Conservation (phyloP, 1,140 invertebrate genomes). For the Hetaerina americana region DNA sequence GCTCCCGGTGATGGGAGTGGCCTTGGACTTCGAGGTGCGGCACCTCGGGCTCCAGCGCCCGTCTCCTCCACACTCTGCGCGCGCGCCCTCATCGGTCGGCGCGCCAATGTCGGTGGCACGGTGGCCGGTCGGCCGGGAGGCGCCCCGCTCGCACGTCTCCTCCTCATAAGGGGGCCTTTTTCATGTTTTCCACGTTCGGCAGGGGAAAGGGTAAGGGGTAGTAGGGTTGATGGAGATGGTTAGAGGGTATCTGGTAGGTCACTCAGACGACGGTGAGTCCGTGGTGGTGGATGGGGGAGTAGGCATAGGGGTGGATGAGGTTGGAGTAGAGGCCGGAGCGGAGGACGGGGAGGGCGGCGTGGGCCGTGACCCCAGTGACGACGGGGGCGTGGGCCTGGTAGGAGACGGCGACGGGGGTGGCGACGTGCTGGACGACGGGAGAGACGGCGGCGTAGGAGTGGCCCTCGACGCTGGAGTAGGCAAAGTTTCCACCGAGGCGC, state of each 20-base stretch:
- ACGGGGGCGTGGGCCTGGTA: slow-evolving; percentile 20
- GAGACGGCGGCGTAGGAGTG: slow-evolving; percentile 35
- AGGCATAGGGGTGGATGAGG: not conserved
- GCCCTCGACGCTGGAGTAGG: slow-evolving; percentile 36
- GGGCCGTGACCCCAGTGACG: slow-evolving; percentile 11
- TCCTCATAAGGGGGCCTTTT: too few species aligned
- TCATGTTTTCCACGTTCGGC: too few species aligned
- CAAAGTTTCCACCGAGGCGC: slow-evolving; percentile 39
- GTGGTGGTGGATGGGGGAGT: not conserved
- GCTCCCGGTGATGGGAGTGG: not conserved
- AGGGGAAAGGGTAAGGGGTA: too few species aligned
- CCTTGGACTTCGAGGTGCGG: not conserved
- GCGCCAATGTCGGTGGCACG: not conserved
- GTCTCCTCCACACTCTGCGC: not conserved
- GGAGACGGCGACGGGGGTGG: slow-evolving; percentile 25
- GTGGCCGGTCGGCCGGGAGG: not conserved
- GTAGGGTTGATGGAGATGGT: too few species aligned
- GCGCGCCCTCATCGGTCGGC: not conserved
- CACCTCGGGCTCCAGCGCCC: not conserved
- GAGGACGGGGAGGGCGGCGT: not conserved
- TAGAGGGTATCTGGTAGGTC: too few species aligned
- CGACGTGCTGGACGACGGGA: slow-evolving; percentile 30
- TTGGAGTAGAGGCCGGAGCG: not conserved
- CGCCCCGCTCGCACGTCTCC: not conserved
- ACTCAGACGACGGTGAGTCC: not conserved